A percentile compares a stretch with the other conserved stretches of the same genome.
Conservation (phyloP, 2,797 vertebrate species). For the Bucorvus abyssinicus region DNA sequence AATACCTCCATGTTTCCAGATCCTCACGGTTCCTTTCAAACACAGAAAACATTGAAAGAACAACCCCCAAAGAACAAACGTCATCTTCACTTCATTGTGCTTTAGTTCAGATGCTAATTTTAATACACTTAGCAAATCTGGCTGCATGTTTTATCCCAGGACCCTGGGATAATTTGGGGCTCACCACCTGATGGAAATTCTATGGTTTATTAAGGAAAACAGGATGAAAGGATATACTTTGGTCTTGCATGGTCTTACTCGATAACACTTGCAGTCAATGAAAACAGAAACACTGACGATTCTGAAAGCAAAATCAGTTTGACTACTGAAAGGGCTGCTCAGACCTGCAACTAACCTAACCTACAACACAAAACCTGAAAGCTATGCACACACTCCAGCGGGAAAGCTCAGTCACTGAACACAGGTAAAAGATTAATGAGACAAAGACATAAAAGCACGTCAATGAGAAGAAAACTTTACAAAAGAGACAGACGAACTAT, state of each 20-base stretch:
- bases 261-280: neutral
- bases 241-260: neutral
- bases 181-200: neutral
- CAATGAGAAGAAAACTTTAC: neutral
- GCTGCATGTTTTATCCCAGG: neutral
- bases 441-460: neutral
- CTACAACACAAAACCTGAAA: neutral
- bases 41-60: neutral
- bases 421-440: neutral
- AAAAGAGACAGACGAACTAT: neutral
- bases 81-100: neutral
- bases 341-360: neutral
- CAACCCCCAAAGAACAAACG: neutral
- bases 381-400: neutral
- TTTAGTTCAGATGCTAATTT: neutral
- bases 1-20: neutral
- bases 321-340: neutral
- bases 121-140: neutral
- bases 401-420: neutral
- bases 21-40: neutral
- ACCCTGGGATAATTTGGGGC: neutral
- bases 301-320: neutral
- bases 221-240: accelerated
- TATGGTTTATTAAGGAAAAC: neutral
- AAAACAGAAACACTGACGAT: neutral